phyloP scores from a whole-genome alignment of 2,113 vertebrate genomes.

The Aegotheles bennettii region DNA sequence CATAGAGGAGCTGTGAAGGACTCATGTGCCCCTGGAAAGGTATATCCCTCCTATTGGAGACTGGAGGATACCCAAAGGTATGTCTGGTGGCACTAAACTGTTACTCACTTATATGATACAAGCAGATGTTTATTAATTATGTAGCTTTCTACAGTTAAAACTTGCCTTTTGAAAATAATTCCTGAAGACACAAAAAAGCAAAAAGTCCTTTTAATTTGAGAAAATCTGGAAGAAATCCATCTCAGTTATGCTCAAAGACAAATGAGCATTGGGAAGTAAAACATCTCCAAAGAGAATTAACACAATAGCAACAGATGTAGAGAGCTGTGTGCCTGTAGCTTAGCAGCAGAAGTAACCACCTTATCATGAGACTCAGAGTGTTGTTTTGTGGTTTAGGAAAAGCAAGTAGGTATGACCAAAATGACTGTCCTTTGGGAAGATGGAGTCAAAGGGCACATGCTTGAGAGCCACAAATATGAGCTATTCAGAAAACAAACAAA shows the following conservation, averaged over 20 bases:
- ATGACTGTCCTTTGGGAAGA: constrained; percentile 41
- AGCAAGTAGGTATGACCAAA: constrained; percentile 59
- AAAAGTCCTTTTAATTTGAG: not conserved
- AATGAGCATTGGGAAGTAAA: not conserved
- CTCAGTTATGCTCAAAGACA: not conserved
- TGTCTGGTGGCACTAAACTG: not conserved
- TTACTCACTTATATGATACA: not conserved
- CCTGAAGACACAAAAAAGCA: not conserved
- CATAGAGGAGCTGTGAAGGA: not conserved
- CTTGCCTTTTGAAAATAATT: not conserved
- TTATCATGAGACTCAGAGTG: not conserved
- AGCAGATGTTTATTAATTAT: not conserved
- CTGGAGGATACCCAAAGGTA: not conserved
- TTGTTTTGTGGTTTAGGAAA: constrained; percentile 51
- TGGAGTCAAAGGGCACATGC: constrained; percentile 49
- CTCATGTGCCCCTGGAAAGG: not conserved
- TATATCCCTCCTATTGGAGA: not conserved
- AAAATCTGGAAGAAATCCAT: not conserved
- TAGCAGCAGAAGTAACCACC: constrained; percentile 12
- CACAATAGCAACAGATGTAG: not conserved
- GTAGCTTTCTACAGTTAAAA: not conserved
- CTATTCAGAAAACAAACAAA: constrained; percentile 50
- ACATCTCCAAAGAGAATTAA: not conserved
- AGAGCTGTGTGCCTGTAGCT: not conserved
- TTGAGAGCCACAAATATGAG: constrained; percentile 8